These are phyloP conservation scores for Acleris emargana DNA, from an alignment of 2,888 invertebrate species.

Conservation along the genomic window DNA sequence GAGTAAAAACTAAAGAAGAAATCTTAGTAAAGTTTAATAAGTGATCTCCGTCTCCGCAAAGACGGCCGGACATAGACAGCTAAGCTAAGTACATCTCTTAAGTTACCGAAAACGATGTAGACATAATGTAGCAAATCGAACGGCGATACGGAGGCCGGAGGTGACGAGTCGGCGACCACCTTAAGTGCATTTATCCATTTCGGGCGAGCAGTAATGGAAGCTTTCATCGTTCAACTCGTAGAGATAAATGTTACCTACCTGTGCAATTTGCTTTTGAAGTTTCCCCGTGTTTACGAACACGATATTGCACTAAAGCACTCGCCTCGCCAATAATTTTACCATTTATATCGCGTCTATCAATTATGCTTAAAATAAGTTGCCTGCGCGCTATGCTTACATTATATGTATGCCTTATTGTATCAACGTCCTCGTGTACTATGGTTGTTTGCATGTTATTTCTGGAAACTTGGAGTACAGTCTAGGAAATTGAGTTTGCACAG, in stretches of 20 bases:
- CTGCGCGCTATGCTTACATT: conserved; percentile 43
- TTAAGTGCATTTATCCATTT: conserved; percentile 77
- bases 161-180: conserved; percentile 50
- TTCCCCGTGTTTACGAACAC: conserved; percentile 56
- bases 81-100: conserved; percentile 5
- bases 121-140: conserved; percentile 56
- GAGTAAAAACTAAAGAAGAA: no score
- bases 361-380: conserved; percentile 52
- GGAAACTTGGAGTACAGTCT: neutral
- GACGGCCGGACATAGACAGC: conserved; percentile 1
- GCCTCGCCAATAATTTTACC: conserved; percentile 59
- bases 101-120: conserved; percentile 47
- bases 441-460: neutral
- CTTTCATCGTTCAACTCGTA: conserved; percentile 67
- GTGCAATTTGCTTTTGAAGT: conserved; percentile 75
- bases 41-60: no score
- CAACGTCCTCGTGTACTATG: conserved; percentile 36
- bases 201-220: conserved; percentile 65
- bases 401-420: conserved; percentile 41
- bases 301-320: conserved; percentile 67
- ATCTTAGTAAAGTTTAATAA: no score
- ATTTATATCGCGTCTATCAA: conserved; percentile 62
- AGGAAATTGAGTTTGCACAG: no score
- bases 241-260: conserved; percentile 71
- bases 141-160: conserved; percentile 43